Evolutionary conservation across 1,140 invertebrate species (phyloP).

Genomic region (Euwallacea fornicatus): DNA sequence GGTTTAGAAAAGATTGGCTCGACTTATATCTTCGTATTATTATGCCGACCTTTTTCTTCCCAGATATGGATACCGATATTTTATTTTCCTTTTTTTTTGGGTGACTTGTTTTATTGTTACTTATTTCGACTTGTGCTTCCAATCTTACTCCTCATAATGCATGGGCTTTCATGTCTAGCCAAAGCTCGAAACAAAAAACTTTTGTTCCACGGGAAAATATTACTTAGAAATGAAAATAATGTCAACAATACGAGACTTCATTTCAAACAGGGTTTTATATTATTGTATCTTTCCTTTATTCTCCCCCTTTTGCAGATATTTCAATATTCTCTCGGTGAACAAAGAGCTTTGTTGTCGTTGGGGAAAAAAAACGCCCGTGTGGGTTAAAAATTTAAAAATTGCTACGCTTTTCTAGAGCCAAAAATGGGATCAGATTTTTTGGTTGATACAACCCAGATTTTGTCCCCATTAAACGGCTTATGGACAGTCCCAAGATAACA

Average conservation of each 20-base stretch:
- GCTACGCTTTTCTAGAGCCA: background rate
- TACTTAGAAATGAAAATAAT: conserved; percentile 15
- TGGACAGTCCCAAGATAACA: background rate
- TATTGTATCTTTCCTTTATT: background rate
- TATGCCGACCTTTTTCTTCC: conserved; percentile 38
- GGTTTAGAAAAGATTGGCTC: conserved; percentile 47
- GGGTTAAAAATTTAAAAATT: background rate
- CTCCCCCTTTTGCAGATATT: background rate
- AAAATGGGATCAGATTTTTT: background rate
- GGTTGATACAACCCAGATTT: background rate
- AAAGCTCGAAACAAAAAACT: background rate
- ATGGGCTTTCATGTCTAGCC: no score
- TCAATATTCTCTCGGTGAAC: conserved; percentile 5
- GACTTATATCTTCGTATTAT: conserved; percentile 48
- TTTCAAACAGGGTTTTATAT: conserved; percentile 5
- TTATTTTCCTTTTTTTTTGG: conserved; percentile 23
- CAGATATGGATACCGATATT: conserved; percentile 34
- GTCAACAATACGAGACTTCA: conserved; percentile 8
- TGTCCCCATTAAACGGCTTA: background rate
- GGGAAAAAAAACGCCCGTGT: background rate
- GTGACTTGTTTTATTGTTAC: no score
- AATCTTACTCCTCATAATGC: no score
- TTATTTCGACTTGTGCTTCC: no score
- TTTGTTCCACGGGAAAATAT: background rate
- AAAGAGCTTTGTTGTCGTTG: conserved; percentile 2